Evolutionary conservation across 2,113 vertebrate genomes (phyloP).

Genomic region (Ellobius talpinus): DNA sequence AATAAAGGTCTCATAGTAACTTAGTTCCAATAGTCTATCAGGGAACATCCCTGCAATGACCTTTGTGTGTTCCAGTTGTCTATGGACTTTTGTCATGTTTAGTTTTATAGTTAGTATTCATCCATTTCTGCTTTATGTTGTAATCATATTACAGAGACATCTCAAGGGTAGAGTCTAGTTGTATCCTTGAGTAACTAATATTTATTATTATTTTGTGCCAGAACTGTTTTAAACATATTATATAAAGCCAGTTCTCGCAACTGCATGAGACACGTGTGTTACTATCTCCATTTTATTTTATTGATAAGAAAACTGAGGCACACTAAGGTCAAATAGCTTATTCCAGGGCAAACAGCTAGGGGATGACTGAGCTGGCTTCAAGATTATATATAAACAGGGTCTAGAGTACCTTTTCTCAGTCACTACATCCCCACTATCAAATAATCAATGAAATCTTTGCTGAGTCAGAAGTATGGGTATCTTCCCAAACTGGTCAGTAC

Average conservation of each 20-base stretch:
- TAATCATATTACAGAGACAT: neutral
- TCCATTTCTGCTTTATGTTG: neutral
- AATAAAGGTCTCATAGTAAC: conserved; percentile 6
- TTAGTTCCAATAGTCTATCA: neutral
- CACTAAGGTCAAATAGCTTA: neutral
- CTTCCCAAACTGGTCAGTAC: neutral
- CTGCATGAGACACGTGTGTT: neutral
- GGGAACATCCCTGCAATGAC: neutral
- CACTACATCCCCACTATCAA: neutral
- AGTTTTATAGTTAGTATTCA: neutral
- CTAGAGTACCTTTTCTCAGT: neutral
- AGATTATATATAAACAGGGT: neutral
- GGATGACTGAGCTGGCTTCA: conserved; percentile 18
- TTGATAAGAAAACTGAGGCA: neutral
- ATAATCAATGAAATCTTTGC: neutral
- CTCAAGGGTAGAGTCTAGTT: neutral
- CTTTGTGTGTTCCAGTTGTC: neutral
- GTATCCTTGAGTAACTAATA: conserved; percentile 6
- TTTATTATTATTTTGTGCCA: neutral
- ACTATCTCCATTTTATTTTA: conserved; percentile 12
- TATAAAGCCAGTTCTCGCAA: neutral
- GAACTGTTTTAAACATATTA: conserved; percentile 2
- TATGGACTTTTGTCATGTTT: neutral
- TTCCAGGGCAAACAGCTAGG: neutral
- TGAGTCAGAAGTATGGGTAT: neutral